Conservation (phyloP, 2,113 vertebrate species). For the Sorex fumeus region DNA sequence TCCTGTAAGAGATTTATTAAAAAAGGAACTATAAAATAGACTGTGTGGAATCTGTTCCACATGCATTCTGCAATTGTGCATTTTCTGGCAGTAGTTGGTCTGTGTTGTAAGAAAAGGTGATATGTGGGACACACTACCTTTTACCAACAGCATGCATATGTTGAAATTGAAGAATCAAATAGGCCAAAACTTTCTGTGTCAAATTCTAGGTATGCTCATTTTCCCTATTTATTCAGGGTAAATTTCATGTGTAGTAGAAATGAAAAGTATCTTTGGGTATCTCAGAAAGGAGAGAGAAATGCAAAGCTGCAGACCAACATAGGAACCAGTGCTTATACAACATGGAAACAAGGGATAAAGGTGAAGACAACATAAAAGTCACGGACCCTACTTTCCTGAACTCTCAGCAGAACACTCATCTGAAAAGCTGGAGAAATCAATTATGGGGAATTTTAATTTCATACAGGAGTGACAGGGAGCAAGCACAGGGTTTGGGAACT, state of each 20-base stretch:
- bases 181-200: background rate
- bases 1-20: background rate
- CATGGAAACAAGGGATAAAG: no score
- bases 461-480: slow-evolving; percentile 10
- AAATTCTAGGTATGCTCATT: background rate
- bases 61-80: background rate
- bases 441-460: slow-evolving; percentile 67
- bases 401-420: background rate
- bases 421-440: slow-evolving; percentile 40
- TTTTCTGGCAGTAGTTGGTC: background rate
- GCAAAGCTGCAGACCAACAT: no score
- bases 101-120: background rate
- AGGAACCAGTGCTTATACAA: no score
- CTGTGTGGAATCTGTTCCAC: background rate
- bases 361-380: no score
- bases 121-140: background rate
- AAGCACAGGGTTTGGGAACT: slow-evolving; percentile 1
- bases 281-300: no score
- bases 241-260: background rate
- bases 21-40: background rate
- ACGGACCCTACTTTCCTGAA: no score
- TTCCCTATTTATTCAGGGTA: background rate
- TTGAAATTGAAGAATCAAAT: background rate
- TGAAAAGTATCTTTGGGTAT: background rate
- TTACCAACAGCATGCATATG: background rate